Base-by-base conservation (phyloP, 2,797 vertebrate genomes). In the Eospalax fontanierii region DNA sequence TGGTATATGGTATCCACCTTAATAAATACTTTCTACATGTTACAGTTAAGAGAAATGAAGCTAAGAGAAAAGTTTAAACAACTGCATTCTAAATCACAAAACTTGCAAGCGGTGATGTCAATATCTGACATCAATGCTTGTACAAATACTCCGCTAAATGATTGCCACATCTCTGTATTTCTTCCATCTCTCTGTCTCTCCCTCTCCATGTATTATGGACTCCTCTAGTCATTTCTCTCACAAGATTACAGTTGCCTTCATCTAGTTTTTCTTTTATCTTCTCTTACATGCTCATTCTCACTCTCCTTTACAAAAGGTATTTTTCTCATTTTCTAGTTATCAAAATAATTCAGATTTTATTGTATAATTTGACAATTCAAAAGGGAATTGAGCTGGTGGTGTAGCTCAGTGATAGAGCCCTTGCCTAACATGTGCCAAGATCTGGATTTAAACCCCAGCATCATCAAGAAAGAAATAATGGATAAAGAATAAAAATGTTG, bases 121-220 rank as follows among this genome's bases (percentile, higher is more conserved):
- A 74, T 87, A 87, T 87, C 74, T 87, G 54, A 74, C 15, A 35
- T 87, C 85, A 74, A n/a, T 33, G 26, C 54, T 73, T 74, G 50
- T 61, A 74, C 70, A 87, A 74, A 74, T 68, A 87, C 19, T n/a
- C 28, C 35, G 59, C 74, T 35, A 61, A 43, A 74, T 61, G 70
- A 10, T 16, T 61, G 54, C 26, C 33, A 28, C 59, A 35, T 73
- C 54, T 43, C 35, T 28, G 57, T 19, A 22, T 30, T 74, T n/a
- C 57, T n/a, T 59, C 24, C 66, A 4, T 59, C 68, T 26, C 1
- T 6, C 22, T 16, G 10, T 66, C 50, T 22, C n/a, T 35, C 65
- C 57, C 71, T 73, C n/a, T 59, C 28, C 11, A 30, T 30, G 35
- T 30, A 61, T 26, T n/a, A 28, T 81, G 50, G 57, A 21, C 21